Percentiles rank a stretch among this genome's conserved stretches.
Conservation (phyloP, 2,797 vertebrate species). For the Tragopan temminckii region DNA sequence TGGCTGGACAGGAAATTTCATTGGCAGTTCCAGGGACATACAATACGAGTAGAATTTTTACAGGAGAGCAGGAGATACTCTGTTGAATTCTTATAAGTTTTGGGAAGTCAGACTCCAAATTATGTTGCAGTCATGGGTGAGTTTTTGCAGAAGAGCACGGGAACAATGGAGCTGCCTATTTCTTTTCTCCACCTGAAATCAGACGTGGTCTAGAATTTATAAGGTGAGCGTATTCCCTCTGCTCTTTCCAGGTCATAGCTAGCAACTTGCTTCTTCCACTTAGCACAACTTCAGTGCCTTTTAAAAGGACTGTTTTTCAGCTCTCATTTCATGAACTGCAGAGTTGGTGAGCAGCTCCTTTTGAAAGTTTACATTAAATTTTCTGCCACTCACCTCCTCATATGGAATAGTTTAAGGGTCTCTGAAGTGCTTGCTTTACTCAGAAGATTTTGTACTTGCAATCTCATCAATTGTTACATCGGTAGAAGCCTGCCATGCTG, state of each 20-base stretch:
- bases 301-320: conserved; percentile 35
- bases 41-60: neutral
- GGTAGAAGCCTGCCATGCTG: conserved; percentile 46
- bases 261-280: conserved; percentile 1
- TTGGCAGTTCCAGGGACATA: neutral
- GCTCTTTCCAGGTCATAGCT: neutral
- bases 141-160: neutral
- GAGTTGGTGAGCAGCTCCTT: conserved; percentile 70
- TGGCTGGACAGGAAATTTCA: conserved; percentile 8
- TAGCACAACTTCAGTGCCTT: conserved; percentile 6
- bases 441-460: conserved; percentile 66
- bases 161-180: neutral
- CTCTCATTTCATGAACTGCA: conserved; percentile 61
- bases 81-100: neutral
- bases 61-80: neutral
- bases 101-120: neutral
- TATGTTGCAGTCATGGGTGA: neutral
- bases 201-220: neutral
- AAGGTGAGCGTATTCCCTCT: neutral
- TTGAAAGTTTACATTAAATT: conserved; percentile 77
- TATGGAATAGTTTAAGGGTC: conserved; percentile 76
- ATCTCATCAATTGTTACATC: conserved; percentile 52
- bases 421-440: conserved; percentile 55
- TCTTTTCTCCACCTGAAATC: neutral
- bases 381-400: conserved; percentile 74